Evolutionary conservation across 2,797 vertebrate species (phyloP).

Genomic region (Chromis chromis): DNA sequence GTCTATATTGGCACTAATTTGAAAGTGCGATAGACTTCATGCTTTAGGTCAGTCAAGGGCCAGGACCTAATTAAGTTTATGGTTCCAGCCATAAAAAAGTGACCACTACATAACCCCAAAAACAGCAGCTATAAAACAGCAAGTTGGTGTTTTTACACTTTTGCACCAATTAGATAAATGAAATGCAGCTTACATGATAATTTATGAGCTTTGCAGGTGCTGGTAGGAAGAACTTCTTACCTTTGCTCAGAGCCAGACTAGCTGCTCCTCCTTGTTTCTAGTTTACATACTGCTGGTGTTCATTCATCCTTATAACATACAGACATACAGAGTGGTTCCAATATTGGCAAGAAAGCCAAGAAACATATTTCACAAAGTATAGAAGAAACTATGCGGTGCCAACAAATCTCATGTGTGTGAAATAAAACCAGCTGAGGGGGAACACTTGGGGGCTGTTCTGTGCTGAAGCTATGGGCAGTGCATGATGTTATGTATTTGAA

Average conservation of each 20-base stretch:
- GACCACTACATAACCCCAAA: too few species aligned
- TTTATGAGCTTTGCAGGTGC: not conserved
- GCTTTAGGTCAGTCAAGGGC: not conserved
- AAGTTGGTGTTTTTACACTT: not conserved
- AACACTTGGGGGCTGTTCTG: not conserved
- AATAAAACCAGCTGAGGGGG: constrained; percentile 15
- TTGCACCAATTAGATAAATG: not conserved
- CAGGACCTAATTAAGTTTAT: too few species aligned
- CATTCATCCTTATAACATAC: too few species aligned
- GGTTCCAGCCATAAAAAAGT: too few species aligned
- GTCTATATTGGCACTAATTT: not conserved
- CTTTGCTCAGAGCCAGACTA: too few species aligned
- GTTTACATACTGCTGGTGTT: too few species aligned
- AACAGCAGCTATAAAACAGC: not conserved
- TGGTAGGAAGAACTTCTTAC: too few species aligned
- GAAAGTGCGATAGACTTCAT: not conserved
- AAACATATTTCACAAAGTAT: too few species aligned
- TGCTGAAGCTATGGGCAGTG: not conserved
- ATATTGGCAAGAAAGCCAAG: too few species aligned
- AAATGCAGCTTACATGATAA: not conserved
- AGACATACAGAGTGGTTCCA: too few species aligned
- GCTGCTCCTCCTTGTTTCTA: too few species aligned
- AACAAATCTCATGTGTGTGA: not conserved
- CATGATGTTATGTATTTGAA: not conserved
- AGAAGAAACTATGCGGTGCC: too few species aligned